Evolutionary conservation across 2,113 vertebrate genomes (phyloP), one percentile per base, ranked within the genome.

Genomic region (Pollachius pollachius): DNA sequence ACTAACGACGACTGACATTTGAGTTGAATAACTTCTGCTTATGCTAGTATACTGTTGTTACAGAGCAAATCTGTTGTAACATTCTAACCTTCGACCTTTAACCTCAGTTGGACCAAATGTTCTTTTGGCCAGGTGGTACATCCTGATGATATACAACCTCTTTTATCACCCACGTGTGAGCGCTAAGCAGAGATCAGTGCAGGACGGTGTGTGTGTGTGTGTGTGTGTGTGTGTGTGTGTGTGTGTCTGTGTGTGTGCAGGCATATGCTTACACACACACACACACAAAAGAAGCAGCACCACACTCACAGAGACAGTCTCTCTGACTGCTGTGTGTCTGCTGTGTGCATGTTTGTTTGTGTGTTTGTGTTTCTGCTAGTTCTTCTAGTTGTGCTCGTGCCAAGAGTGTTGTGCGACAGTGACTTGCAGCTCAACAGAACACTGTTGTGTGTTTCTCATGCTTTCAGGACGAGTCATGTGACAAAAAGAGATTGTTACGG

Each of bases 401-500:
- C 67, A 70, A 21, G 5, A 56, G 41, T 48, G 41, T 48, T 75
- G 79, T 15, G 74, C 77, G 76, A 77, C 52, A 52, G 74, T 72
- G 67, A 78, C 65, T 81, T 69, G 72, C 82, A 84, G 85, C 79
- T 87, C 85, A 86, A 79, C 87, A 65, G 71, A 59, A 85, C 64
- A 87, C 76, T 89, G 85, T 89, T 74, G 17, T 68, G 37, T 62
- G 63, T 69, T 72, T 52, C 86, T 76, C 41, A 48, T 74, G 69
- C 63, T 54, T 64, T 77, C 66, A 68, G 52, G 67, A 54, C 19
- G 67, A 52, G 15, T 65, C 41, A 17, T 37, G 74, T 72, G 52
- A 91, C 89, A 91, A 83, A 87, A 81, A 72, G 72, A 65, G 41
- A 64, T 75, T 85, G 78, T 88, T 67, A 41, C 21, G 23, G n/a